Evolutionary conservation across 2,113 vertebrate species (phyloP), one percentile per base, ranked within the genome.

Genomic region (Oryzias celebensis): DNA sequence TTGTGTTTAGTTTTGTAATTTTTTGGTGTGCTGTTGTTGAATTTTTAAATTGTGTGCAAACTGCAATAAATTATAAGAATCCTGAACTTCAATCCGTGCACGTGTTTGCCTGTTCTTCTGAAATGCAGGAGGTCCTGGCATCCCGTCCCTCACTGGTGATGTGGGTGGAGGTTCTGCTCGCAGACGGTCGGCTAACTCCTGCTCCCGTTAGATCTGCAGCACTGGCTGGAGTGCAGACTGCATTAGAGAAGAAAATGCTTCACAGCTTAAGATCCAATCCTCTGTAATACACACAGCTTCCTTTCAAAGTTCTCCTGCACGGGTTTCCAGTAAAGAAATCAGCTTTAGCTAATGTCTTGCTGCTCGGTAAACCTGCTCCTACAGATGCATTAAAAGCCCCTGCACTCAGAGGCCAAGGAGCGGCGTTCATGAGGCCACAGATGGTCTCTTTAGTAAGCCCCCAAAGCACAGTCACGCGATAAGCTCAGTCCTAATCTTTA

Each of bases 1-100:
- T 94, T 95, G 95, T 97, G 95, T 98, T 98, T 97, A 97, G 95
- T 99, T 99, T 99, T 98, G 96, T 99, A 98, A 96, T 95, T 94
- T 95, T 95, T 96, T 97, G 94, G 95, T 96, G 96, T 99, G 96
- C 95, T 90, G 91, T 93, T 96, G 94, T 95, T 98, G 95, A 96
- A 96, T 98, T 99, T 98, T 97, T 96, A 94, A 98, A 96, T 95
- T 95, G 96, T 99, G 96, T 99, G 96, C 94, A 97, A 98, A 98
- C 94, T 98, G 96, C 96, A 99, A 98, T 99, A 99, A 99, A 99
- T 98, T 96, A 97, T 96, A 96, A 96, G 95, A 96, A 95, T 93
- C 90, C 89, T 87, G 82, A 89, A 87, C 83, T 82, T 83, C 79
- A 77, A 65, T 66, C 75, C 47, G 3, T 26, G 22, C 16, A 50